phyloP scores from a whole-genome alignment of 2,797 vertebrate species.

The Cirrhinus molitorella region DNA sequence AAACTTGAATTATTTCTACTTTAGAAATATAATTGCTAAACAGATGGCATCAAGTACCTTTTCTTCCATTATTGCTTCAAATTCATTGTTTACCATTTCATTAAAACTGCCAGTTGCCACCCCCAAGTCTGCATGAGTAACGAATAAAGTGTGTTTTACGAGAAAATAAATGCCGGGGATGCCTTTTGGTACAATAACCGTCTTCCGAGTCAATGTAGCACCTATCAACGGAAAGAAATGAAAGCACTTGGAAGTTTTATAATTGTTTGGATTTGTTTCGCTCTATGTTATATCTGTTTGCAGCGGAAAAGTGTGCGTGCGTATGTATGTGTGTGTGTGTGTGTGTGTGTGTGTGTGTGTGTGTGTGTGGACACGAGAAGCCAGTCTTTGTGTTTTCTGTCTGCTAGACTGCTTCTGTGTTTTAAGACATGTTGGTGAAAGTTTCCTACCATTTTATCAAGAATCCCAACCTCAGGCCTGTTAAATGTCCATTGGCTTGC shows the following conservation, averaged over 20 bases:
- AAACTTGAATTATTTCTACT: constrained; percentile 59
- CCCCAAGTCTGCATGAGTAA: constrained; percentile 32
- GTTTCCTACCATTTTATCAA: constrained; percentile 64
- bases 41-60: constrained; percentile 2
- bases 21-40: constrained; percentile 39
- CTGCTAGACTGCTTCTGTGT: background rate
- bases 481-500: constrained; percentile 55
- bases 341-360: constrained; percentile 27
- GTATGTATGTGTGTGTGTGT: constrained; percentile 37
- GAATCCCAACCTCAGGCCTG: constrained; percentile 55
- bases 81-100: constrained; percentile 26
- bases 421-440: constrained; percentile 48
- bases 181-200: constrained; percentile 70
- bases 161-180: constrained; percentile 70
- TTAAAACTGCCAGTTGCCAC: constrained; percentile 56
- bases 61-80: constrained; percentile 34
- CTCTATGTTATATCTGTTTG: constrained; percentile 63
- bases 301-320: constrained; percentile 42
- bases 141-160: constrained; percentile 55
- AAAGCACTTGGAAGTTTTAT: constrained; percentile 53
- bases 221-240: constrained; percentile 49
- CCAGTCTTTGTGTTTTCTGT: constrained; percentile 59
- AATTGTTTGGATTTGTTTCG: constrained; percentile 67
- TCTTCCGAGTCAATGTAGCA: constrained; percentile 66
- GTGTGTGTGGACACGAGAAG: constrained; percentile 5